Evolutionary conservation across 2,797 vertebrate species (phyloP).

Genomic region (Trachops cirrhosus): DNA sequence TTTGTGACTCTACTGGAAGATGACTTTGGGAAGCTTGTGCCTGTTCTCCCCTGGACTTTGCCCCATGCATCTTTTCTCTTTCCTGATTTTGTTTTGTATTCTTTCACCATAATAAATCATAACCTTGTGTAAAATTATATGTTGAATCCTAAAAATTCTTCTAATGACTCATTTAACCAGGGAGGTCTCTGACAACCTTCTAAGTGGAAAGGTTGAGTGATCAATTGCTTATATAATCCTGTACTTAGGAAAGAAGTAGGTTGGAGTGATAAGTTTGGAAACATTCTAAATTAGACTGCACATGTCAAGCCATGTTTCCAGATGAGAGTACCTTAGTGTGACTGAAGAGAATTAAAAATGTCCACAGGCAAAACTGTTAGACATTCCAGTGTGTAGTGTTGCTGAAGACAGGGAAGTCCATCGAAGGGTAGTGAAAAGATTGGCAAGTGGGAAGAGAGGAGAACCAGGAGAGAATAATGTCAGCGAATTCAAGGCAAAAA

Average conservation of each 20-base stretch:
- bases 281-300: not conserved
- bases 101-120: too few relatives aligned
- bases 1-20: not conserved
- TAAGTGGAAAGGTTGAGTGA: not conserved
- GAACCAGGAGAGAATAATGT: not conserved
- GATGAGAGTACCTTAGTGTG: not conserved
- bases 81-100: too few relatives aligned
- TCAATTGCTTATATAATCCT: not conserved
- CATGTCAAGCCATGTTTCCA: not conserved
- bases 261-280: not conserved
- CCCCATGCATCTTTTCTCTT: not conserved
- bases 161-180: not conserved
- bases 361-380: not conserved
- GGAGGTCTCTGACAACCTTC: not conserved
- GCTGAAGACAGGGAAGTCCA: not conserved
- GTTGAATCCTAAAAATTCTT: too few relatives aligned
- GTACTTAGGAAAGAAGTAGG: not conserved
- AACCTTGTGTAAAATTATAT: too few relatives aligned
- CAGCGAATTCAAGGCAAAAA: not conserved
- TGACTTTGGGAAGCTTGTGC: not conserved
- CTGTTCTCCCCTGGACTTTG: not conserved
- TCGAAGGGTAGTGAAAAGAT: not conserved
- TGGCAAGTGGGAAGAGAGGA: not conserved
- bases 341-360: not conserved
- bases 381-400: not conserved